Conservation (phyloP, 1,140 invertebrate species). For the Melanaphis sacchari region DNA sequence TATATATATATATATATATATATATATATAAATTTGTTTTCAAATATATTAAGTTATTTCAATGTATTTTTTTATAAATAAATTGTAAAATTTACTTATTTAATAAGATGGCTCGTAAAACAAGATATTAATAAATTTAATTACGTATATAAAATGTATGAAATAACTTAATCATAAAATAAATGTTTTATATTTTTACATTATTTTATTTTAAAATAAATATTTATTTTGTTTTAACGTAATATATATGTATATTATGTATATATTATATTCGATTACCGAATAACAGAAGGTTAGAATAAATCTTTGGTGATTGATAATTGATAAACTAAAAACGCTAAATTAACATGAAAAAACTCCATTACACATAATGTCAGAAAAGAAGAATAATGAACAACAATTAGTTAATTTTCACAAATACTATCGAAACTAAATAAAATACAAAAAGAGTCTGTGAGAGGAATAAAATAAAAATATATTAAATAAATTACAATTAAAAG, state of each 20-base stretch:
- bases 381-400: not conserved
- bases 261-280: not conserved
- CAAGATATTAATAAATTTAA: not conserved
- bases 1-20: not conserved
- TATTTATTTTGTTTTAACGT: not conserved
- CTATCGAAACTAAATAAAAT: not conserved
- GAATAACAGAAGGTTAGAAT: not conserved
- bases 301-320: not conserved
- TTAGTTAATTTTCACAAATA: not conserved
- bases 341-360: not conserved
- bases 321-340: not conserved
- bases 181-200: not conserved
- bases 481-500: not conserved
- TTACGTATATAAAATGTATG: not conserved
- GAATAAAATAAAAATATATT: not conserved
- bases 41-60: not conserved
- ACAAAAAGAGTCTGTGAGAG: not conserved
- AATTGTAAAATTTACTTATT: not conserved
- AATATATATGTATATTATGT: no score
- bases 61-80: not conserved
- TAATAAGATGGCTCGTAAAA: not conserved
- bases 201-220: not conserved
- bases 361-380: not conserved
- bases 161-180: constrained; percentile 1
- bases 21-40: not conserved